A percentile compares a stretch with the other conserved stretches of the same genome.
phyloP scores from a whole-genome alignment of 2,888 invertebrate genomes.

The Caenorhabditis uteleia region DNA sequence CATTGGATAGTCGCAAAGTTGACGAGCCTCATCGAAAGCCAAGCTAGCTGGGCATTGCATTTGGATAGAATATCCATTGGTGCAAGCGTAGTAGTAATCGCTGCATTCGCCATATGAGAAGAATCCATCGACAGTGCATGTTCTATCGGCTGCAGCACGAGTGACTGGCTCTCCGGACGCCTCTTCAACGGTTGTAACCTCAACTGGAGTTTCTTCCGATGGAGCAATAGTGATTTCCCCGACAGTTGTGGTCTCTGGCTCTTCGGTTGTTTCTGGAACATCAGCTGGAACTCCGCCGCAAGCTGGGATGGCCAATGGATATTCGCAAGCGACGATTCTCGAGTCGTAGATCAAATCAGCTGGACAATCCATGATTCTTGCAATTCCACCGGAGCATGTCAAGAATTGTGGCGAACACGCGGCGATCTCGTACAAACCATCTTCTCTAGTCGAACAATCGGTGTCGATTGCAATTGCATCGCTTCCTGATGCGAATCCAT shows the following conservation, averaged over 20 bases:
- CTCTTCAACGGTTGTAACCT: conserved; percentile 1
- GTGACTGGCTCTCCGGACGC: conserved; percentile 12
- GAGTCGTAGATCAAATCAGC: conserved; percentile 20
- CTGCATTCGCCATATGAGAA: conserved; percentile 36
- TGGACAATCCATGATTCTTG: conserved; percentile 33
- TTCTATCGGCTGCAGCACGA: conserved; percentile 1
- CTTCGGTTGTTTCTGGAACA: background rate
- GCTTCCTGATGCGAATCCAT: conserved; percentile 1
- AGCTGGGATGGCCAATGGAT: conserved; percentile 13
- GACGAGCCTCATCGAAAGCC: conserved; percentile 32
- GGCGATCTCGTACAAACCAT: conserved; percentile 24
- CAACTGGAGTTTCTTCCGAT: conserved; percentile 1
- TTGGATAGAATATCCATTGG: conserved; percentile 23
- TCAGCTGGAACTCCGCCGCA: conserved; percentile 11
- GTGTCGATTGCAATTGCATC: conserved; percentile 12
- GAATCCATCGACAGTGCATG: conserved; percentile 26
- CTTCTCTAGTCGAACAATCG: conserved; percentile 18
- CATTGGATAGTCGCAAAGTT: conserved; percentile 32
- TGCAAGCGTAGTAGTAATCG: conserved; percentile 34
- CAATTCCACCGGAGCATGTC: conserved; percentile 31
- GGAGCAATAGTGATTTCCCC: background rate
- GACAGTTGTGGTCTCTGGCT: conserved; percentile 3
- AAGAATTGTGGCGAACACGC: conserved; percentile 30
- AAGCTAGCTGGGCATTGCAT: conserved; percentile 40
- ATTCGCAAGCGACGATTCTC: conserved; percentile 26